These are phyloP conservation scores for Poecile montanus DNA, from an alignment of 2,797 vertebrate species.

Conservation along the genomic window DNA sequence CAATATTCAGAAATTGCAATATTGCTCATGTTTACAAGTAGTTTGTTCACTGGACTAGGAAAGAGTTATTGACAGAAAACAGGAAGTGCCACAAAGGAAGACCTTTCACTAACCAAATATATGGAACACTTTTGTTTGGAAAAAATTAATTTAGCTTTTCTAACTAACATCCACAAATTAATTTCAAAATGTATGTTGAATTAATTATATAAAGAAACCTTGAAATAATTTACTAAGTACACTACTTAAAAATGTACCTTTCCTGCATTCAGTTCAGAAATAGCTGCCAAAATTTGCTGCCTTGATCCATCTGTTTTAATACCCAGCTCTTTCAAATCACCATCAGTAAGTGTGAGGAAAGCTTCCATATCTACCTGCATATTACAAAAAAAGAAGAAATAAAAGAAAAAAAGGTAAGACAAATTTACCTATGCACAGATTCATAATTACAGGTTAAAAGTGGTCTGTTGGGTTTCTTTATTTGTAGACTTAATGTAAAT, in stretches of 20 bases:
- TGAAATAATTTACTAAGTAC: neutral
- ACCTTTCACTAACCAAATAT: neutral
- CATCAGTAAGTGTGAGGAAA: constrained; percentile 94
- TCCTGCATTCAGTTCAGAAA: constrained; percentile 97
- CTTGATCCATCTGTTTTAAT: constrained; percentile 96
- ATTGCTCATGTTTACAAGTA: neutral
- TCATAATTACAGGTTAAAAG: neutral
- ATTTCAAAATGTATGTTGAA: neutral
- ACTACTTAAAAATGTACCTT: constrained; percentile 81
- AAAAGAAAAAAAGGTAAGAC: neutral
- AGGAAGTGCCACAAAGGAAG: neutral
- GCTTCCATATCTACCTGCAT: constrained; percentile 97
- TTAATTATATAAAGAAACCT: neutral
- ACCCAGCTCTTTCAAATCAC: constrained; percentile 94
- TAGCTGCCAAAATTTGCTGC: constrained; percentile 95
- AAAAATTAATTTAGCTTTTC: neutral
- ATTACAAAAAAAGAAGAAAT: neutral
- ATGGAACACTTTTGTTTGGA: neutral
- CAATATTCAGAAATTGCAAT: neutral
- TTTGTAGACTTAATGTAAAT: neutral
- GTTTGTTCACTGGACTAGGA: neutral
- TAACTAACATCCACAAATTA: neutral
- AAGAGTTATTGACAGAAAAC: neutral
- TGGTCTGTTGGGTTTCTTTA: neutral
- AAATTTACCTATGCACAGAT: neutral